These are phyloP conservation scores for Coenonympha glycerion DNA, from an alignment of 2,888 invertebrate species.

Conservation along the genomic window DNA sequence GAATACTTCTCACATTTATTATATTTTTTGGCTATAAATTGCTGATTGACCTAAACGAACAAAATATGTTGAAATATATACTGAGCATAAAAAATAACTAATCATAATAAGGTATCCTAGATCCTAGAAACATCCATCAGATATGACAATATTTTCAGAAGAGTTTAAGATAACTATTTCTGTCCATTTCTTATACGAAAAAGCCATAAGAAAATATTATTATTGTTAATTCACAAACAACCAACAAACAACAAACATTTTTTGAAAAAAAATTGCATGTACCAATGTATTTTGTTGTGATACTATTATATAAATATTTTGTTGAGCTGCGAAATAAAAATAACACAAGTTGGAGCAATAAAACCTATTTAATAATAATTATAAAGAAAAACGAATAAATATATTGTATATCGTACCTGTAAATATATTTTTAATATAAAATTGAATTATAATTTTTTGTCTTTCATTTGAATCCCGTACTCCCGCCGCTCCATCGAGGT, in stretches of 20 bases:
- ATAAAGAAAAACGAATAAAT: constrained; percentile 34
- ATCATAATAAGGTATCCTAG: too few relatives aligned
- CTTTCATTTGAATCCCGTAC: too few relatives aligned
- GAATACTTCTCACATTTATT: too few relatives aligned
- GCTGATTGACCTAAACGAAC: too few relatives aligned
- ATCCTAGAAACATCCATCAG: constrained; percentile 31
- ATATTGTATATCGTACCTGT: constrained; percentile 47
- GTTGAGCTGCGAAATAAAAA: constrained; percentile 21
- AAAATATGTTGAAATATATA: too few relatives aligned
- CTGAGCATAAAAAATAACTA: constrained; percentile 15
- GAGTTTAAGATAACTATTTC: constrained; percentile 56
- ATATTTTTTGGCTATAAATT: too few relatives aligned
- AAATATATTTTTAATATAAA: constrained; percentile 63
- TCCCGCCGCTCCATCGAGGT: too few relatives aligned
- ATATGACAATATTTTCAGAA: constrained; percentile 57
- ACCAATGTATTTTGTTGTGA: constrained; percentile 8
- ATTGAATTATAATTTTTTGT: constrained; percentile 24
- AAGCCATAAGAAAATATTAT: neutral
- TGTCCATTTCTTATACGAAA: constrained; percentile 33
- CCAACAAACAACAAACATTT: constrained; percentile 7
- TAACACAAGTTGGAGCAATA: constrained; percentile 44
- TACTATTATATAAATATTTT: constrained; percentile 16
- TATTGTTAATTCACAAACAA: neutral
- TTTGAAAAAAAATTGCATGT: constrained; percentile 8
- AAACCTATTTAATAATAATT: constrained; percentile 34